phyloP scores from a whole-genome alignment of 2,888 invertebrate genomes.

The Scrobipalpa atriplicella region DNA sequence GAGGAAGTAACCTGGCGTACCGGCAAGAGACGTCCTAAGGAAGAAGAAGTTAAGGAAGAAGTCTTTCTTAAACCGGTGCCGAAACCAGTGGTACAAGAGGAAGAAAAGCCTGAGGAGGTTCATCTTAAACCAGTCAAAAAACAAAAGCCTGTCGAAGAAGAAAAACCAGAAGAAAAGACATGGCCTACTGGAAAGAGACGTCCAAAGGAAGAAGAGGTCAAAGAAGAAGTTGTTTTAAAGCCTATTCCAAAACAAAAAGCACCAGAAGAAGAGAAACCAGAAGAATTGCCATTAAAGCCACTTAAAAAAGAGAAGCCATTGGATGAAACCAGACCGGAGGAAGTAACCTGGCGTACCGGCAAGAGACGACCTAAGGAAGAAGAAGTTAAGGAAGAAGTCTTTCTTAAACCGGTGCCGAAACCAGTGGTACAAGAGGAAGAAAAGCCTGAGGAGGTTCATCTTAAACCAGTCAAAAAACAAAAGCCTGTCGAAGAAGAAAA shows the following conservation, averaged over 20 bases:
- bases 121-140: constrained; percentile 35
- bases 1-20: constrained; percentile 69
- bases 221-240: constrained; percentile 54
- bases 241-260: constrained; percentile 55
- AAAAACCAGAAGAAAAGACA: constrained; percentile 42
- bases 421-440: constrained; percentile 50
- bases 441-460: constrained; percentile 39
- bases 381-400: constrained; percentile 44
- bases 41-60: constrained; percentile 47
- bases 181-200: constrained; percentile 47
- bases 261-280: constrained; percentile 46
- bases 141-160: constrained; percentile 49
- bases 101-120: constrained; percentile 47
- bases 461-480: constrained; percentile 54
- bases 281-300: constrained; percentile 41
- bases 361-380: constrained; percentile 48
- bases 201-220: constrained; percentile 47
- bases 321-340: constrained; percentile 57
- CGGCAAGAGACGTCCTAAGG: constrained; percentile 40
- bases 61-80: constrained; percentile 58
- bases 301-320: constrained; percentile 47
- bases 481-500: constrained; percentile 44
- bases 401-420: constrained; percentile 48
- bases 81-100: constrained; percentile 47
- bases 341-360: constrained; percentile 51